Evolutionary conservation across 2,113 vertebrate genomes (phyloP), one percentile per base, ranked within the genome.

Genomic region (Nestor notabilis): DNA sequence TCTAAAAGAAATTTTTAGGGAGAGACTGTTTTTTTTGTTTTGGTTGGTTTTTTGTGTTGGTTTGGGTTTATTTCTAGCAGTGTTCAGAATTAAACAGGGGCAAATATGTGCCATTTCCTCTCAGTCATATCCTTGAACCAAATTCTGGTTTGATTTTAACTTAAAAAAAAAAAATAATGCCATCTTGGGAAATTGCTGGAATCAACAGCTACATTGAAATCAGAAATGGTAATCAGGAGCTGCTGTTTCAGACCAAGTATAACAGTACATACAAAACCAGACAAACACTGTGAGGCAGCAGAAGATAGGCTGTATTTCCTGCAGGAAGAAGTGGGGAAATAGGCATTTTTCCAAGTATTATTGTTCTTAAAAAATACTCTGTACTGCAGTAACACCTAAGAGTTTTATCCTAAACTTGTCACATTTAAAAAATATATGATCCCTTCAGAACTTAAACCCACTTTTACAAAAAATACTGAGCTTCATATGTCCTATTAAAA

Each of bases 261-360:
- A 87, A n/a, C 14, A 68, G 33, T n/a, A 71, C 10, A 13, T 23
- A 72, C 18, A 55, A 58, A 92, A 96, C 9, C 53, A 96, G 60
- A 55, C 41, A 79, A 83, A 92, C 83, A 81, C 79, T 86, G 33
- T 83, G 85, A 93, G 85, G 88, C 90, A 93, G 90, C 82, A 96
- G 49, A 91, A 76, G 84, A 78, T 23, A 58, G 82, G 46, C 33
- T 53, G 41, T 92, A 56, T 64, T 92, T 92, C 69, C 46, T 75
- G 35, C 55, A 93, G 50, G 66, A 89, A 69, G 4, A 64, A 90
- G 29, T 19, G 58, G 13, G 10, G n/a, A n/a, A 3, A 37, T 28
- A 37, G 60, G 27, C 76, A 60, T 55, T 93, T 92, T 92, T 74
- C 35, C 33, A 90, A 71, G 21, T 64, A 47, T 19, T 58, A 16